These are phyloP conservation scores for Trichogramma pretiosum DNA, from an alignment of 1,140 invertebrate species.

Conservation along the genomic window DNA sequence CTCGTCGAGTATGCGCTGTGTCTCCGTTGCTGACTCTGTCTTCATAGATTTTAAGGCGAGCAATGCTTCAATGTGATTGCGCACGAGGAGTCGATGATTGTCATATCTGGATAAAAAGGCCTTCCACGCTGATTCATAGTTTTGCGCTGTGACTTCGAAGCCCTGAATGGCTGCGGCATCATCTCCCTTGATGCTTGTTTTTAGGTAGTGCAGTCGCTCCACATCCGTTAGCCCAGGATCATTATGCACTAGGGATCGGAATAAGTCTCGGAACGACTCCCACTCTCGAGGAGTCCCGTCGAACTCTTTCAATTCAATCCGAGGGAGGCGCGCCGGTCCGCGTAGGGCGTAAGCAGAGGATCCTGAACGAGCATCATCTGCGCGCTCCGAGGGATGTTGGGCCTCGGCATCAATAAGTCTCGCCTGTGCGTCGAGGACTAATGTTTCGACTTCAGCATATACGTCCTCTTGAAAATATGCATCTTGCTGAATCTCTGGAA, in stretches of 20 bases:
- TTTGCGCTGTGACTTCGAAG: background rate
- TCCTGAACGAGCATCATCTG: no score
- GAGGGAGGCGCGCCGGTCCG: constrained; percentile 15
- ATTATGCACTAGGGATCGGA: constrained; percentile 22
- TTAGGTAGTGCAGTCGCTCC: constrained; percentile 25
- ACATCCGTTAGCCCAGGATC: constrained; percentile 17
- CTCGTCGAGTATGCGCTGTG: background rate
- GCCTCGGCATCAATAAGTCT: no score
- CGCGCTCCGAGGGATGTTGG: no score
- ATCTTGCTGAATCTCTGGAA: no score
- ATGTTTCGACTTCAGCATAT: no score
- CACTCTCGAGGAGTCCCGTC: constrained; percentile 22
- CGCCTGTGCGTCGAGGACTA: no score
- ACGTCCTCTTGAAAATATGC: no score
- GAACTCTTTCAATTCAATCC: constrained; percentile 24
- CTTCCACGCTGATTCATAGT: background rate
- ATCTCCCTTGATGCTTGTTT: constrained; percentile 22
- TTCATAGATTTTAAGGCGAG: background rate
- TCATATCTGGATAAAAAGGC: background rate
- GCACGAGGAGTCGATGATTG: background rate
- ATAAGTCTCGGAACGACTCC: constrained; percentile 23
- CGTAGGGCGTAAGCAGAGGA: no score
- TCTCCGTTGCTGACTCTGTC: background rate
- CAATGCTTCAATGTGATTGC: background rate
- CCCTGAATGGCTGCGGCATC: constrained; percentile 12